Conservation (phyloP, 1,140 invertebrate species). For the Pissodes strobi region DNA sequence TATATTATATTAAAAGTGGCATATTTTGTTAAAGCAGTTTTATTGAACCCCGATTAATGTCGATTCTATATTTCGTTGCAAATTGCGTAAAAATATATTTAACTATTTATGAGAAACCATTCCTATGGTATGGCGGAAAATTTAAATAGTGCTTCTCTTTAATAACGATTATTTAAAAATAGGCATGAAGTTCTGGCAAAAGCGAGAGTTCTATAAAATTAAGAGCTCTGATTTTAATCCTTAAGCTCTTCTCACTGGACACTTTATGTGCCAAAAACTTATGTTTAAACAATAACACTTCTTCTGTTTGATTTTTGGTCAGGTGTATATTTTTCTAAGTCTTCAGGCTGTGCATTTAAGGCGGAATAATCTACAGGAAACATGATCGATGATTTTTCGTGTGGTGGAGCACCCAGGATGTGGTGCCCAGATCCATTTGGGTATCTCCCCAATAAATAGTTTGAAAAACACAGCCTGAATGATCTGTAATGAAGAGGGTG, state of each 20-base stretch:
- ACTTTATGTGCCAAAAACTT: no score
- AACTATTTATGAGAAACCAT: no score
- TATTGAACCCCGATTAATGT: no score
- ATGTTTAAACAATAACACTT: slow-evolving; percentile 68
- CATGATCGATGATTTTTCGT: slow-evolving; percentile 59
- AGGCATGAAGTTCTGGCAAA: no score
- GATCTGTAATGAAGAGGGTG: slow-evolving; percentile 65
- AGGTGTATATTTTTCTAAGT: slow-evolving; percentile 70
- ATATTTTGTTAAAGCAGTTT: no score
- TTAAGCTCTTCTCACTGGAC: neutral
- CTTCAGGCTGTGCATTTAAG: slow-evolving; percentile 68
- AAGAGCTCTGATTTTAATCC: neutral
- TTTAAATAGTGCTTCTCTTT: no score
- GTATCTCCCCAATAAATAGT: slow-evolving; percentile 71
- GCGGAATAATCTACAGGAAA: slow-evolving; percentile 77
- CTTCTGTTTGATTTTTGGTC: slow-evolving; percentile 69
- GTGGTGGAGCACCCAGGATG: slow-evolving; percentile 66
- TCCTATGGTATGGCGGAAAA: no score
- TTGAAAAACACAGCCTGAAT: slow-evolving; percentile 71
- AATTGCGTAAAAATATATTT: no score
- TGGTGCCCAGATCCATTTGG: slow-evolving; percentile 75
- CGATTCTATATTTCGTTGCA: no score
- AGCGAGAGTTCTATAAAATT: no score
- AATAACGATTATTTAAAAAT: no score
- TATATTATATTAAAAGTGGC: no score